Base-by-base conservation (phyloP, 2,888 invertebrate species). In the Unio pictorum region DNA sequence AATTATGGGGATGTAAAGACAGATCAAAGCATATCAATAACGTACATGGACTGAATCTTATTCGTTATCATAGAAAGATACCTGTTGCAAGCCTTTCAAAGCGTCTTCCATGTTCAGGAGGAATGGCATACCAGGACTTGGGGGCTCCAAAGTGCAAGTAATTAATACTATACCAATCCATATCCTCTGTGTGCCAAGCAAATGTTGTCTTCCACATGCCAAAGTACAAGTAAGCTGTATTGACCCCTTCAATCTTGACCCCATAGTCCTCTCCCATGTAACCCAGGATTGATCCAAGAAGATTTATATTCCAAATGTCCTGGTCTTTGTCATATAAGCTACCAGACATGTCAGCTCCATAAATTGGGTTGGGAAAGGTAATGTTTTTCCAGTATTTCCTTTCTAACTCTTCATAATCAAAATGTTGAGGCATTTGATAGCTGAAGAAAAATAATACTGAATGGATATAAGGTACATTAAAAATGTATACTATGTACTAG, bases 121-220 rank as follows among this genome's bases (percentile, higher is more conserved):
- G 98, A 73, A 99, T 95, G 0, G 95, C 94, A 89, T 99, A 99
- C 91, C 91, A 91, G 2, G 95, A 95, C 91, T 99, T 99, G 0
- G 99, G 98, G 1, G 95, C 96, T 23, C 23, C 23, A 23, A 23
- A 23, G 23, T 23, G 23, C 23, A 23, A 23, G 23, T 23, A 23
- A 23, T 99, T 99, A 76, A 99, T 99, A 0, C 97, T 98, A 91
- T 99, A 99, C 54, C 99, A 91, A 90, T 99, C 99, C 98, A 99
- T 99, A 85, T 99, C 99, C 91, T 99, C 99, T 0, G 98, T 98
- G 87, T 99, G 99, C 99, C 99, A 99, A 0, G 99, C 97, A 89
- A 99, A 99, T 0, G 98, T 97, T 0, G 99, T 98, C 90, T 99
- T 99, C 98, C 99, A 99, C 99, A 99, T 99, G 57, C 99, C 99